Evolutionary conservation across 35 echinoderm and acorn worm genomes (phyloP).

Genomic region (Acanthaster planci): DNA sequence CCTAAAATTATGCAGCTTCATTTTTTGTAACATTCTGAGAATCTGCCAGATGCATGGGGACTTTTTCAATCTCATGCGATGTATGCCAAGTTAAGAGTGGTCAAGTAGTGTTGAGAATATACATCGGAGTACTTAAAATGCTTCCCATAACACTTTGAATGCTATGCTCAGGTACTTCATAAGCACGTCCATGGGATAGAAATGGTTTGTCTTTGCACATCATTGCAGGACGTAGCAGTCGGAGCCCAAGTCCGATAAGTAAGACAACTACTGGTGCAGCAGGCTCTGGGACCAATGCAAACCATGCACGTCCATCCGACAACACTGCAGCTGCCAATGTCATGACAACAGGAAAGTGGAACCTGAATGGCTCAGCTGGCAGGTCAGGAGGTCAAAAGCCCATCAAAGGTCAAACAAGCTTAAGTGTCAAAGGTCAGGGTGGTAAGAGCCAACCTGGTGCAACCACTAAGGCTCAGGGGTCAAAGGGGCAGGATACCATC

Average conservation of each 20-base stretch:
- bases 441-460: background rate
- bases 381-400: conserved; percentile 18
- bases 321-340: background rate
- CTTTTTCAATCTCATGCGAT: too few relatives aligned
- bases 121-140: too few relatives aligned
- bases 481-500: background rate
- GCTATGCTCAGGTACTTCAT: too few relatives aligned
- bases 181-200: too few relatives aligned
- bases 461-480: conserved; percentile 7
- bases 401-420: background rate
- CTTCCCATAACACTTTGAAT: too few relatives aligned
- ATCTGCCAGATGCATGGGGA: too few relatives aligned
- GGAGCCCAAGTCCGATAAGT: conserved; percentile 40
- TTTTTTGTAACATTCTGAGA: too few relatives aligned
- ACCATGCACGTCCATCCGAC: background rate
- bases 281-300: background rate
- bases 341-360: background rate
- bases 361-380: background rate
- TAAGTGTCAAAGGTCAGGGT: conserved; percentile 33
- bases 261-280: background rate
- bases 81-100: too few relatives aligned
- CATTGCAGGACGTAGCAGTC: conserved; percentile 45
- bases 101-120: too few relatives aligned
- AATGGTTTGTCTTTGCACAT: too few relatives aligned
- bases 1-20: too few relatives aligned